Evolutionary conservation across 2,797 vertebrate species (phyloP).

Genomic region (Anolis apletophallus): DNA sequence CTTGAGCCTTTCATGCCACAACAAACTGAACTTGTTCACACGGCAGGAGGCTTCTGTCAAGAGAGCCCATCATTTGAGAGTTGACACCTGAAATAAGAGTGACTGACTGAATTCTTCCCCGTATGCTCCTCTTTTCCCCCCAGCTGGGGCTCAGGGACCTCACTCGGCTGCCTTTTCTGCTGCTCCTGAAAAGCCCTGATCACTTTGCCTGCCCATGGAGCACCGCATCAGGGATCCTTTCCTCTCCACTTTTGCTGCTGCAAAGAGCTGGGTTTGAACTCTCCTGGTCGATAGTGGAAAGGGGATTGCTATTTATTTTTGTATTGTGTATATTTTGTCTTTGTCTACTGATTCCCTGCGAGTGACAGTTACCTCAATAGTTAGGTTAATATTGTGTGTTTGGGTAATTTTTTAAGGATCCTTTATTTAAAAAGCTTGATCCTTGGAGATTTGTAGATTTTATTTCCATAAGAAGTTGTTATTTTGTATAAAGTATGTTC

Average conservation of each 20-base stretch:
- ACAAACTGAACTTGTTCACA: slow-evolving; percentile 5
- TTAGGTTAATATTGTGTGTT: slow-evolving; percentile 81
- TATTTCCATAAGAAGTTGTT: slow-evolving; percentile 86
- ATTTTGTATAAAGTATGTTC: slow-evolving; percentile 86
- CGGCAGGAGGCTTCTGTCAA: not conserved
- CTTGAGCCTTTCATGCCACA: not conserved
- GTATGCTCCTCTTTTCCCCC: slow-evolving; percentile 11
- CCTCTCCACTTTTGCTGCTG: slow-evolving; percentile 73
- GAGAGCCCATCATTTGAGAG: slow-evolving; percentile 2
- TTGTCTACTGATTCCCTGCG: slow-evolving; percentile 81
- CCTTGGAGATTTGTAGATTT: slow-evolving; percentile 83
- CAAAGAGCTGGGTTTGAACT: slow-evolving; percentile 67
- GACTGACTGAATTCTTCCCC: not conserved
- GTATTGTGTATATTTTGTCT: slow-evolving; percentile 84
- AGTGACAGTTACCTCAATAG: slow-evolving; percentile 85
- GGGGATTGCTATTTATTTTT: slow-evolving; percentile 85
- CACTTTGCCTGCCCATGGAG: slow-evolving; percentile 35
- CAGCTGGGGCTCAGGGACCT: slow-evolving; percentile 42
- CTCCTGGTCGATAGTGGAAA: slow-evolving; percentile 79
- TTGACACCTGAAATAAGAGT: slow-evolving; percentile 13
- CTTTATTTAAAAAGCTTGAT: slow-evolving; percentile 77
- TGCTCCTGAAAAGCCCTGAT: slow-evolving; percentile 43
- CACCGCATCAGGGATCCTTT: slow-evolving; percentile 72
- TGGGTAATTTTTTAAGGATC: slow-evolving; percentile 78
- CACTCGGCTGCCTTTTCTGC: slow-evolving; percentile 29